These are phyloP conservation scores for Leucoraja erinaceus DNA, from an alignment of 2,113 vertebrate species.

Conservation along the genomic window DNA sequence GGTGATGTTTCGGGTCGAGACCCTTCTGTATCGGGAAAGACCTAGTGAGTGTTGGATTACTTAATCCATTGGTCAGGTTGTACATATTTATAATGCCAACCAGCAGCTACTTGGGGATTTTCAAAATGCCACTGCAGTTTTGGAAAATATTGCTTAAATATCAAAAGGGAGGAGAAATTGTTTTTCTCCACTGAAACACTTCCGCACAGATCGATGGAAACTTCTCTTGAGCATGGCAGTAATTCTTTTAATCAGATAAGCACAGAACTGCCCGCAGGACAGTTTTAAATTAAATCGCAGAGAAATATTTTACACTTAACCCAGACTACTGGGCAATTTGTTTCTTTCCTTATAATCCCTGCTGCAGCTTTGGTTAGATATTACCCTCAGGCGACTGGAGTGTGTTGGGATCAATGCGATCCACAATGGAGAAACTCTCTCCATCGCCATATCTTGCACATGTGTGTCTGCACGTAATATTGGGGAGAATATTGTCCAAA, in stretches of 20 bases:
- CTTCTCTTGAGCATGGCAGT: not conserved
- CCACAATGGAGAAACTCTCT: not conserved
- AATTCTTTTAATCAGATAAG: slow-evolving; percentile 11
- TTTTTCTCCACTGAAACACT: slow-evolving; percentile 3
- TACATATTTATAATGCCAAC: not conserved
- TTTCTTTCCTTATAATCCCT: not conserved
- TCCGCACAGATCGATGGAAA: not conserved
- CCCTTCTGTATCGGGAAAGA: not conserved
- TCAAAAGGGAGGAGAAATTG: not conserved
- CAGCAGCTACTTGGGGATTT: not conserved
- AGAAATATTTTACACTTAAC: slow-evolving; percentile 2
- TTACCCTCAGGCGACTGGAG: not conserved
- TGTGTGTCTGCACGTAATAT: too few relatives aligned
- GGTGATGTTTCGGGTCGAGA: too few relatives aligned
- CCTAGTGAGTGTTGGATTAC: not conserved
- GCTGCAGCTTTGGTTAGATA: not conserved
- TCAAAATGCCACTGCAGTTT: not conserved
- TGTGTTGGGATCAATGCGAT: not conserved
- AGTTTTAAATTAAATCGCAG: slow-evolving; percentile 19
- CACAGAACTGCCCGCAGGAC: slow-evolving; percentile 13
- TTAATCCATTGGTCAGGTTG: not conserved
- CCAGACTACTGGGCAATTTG: not conserved
- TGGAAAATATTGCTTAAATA: slow-evolving; percentile 19
- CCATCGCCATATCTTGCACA: not conserved
- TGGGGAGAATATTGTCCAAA: too few relatives aligned